A percentile compares a stretch with the other conserved stretches of the same genome.
Conservation (phyloP, 2,113 vertebrate species). For the Gadus macrocephalus region DNA sequence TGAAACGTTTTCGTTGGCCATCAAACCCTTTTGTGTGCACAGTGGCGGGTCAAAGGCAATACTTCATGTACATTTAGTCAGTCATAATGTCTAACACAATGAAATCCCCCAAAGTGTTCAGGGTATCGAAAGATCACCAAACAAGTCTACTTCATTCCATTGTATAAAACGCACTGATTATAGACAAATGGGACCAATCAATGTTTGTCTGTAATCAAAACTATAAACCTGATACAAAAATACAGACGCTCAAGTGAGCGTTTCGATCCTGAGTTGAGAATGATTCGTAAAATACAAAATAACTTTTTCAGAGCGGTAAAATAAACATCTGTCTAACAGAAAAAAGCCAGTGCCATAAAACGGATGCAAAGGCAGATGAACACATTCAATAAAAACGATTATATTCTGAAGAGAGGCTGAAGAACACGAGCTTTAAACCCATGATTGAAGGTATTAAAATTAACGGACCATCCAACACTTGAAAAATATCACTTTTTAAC, state of each 20-base stretch:
- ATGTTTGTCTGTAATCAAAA: conserved; percentile 26
- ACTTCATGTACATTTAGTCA: conserved; percentile 61
- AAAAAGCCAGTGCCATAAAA: conserved; percentile 76
- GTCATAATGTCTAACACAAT: conserved; percentile 77
- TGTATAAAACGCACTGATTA: conserved; percentile 15
- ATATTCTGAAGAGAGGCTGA: conserved; percentile 63
- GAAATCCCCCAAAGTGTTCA: conserved; percentile 57
- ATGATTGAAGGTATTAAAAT: conserved; percentile 25
- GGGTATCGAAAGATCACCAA: background rate
- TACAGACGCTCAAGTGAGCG: conserved; percentile 37
- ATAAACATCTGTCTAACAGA: conserved; percentile 76
- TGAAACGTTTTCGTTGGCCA: conserved; percentile 87
- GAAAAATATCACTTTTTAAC: conserved; percentile 9
- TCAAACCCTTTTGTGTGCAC: conserved; percentile 76
- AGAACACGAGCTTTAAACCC: conserved; percentile 21
- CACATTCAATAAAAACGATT: conserved; percentile 44
- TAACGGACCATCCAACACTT: conserved; percentile 12
- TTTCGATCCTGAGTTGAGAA: conserved; percentile 56
- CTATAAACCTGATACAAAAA: conserved; percentile 25
- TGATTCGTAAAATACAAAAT: conserved; percentile 39
- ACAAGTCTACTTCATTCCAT: background rate
- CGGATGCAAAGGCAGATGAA: conserved; percentile 86
- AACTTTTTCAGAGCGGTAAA: conserved; percentile 56
- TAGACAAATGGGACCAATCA: conserved; percentile 35
- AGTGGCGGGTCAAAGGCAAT: conserved; percentile 69